phyloP scores from a whole-genome alignment of 37 sponge, comb jelly and placozoan species.

The Theonella swinhoei region DNA sequence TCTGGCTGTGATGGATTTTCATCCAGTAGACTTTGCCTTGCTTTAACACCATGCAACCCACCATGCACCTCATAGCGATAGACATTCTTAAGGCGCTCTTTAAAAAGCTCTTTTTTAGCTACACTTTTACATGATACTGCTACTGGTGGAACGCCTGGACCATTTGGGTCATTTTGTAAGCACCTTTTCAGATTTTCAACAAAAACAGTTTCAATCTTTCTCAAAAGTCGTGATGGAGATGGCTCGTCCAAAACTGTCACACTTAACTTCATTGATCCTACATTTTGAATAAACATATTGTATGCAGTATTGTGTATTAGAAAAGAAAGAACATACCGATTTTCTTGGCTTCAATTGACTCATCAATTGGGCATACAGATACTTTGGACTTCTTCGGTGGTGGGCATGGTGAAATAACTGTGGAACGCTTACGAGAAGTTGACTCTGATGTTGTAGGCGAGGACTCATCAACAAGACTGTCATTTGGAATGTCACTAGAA shows the following conservation, averaged over 20 bases:
- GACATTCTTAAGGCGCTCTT: slow-evolving; percentile 22
- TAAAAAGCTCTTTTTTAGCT: neutral
- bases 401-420: too few species aligned
- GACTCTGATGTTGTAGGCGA: too few species aligned
- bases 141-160: slow-evolving; percentile 52
- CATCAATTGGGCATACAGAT: too few species aligned
- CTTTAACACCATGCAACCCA: slow-evolving; percentile 36
- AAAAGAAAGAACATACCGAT: neutral
- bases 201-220: slow-evolving; percentile 24
- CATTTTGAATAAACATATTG: neutral
- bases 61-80: slow-evolving; percentile 56
- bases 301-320: neutral
- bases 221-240: slow-evolving; percentile 12
- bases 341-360: too few species aligned
- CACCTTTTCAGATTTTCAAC: slow-evolving; percentile 25
- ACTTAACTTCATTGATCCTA: neutral
- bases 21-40: slow-evolving; percentile 30
- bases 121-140: slow-evolving; percentile 55
- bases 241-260: slow-evolving; percentile 12
- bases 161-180: slow-evolving; percentile 36
- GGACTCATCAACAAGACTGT: too few species aligned
- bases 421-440: too few species aligned
- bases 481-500: neutral
- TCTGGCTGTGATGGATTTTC: slow-evolving; percentile 6
- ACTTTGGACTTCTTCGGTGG: too few species aligned